These are phyloP conservation scores for Hypsopygia costalis DNA, from an alignment of 2,888 invertebrate genomes.

Conservation along the genomic window DNA sequence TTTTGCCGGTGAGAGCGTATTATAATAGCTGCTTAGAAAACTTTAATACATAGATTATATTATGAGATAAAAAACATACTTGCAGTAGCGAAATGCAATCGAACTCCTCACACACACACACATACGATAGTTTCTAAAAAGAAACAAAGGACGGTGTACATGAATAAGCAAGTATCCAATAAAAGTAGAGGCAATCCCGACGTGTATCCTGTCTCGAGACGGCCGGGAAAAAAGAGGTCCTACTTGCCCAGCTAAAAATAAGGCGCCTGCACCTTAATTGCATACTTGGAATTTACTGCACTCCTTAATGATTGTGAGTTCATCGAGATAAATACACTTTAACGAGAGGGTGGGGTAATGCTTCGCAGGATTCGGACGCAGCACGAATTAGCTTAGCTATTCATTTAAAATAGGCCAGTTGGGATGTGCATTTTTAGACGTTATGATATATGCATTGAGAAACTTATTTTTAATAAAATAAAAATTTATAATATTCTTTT, in stretches of 20 bases:
- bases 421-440: background rate
- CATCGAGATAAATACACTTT: slow-evolving; percentile 33
- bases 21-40: no score
- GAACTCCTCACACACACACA: no score
- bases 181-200: background rate
- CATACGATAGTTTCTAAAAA: no score
- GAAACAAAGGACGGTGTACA: no score
- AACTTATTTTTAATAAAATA: no score
- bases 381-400: slow-evolving; percentile 31
- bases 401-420: no score
- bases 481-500: no score
- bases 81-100: no score
- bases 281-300: slow-evolving; percentile 68
- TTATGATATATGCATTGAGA: no score
- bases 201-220: slow-evolving; percentile 5
- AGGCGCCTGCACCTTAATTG: slow-evolving; percentile 61
- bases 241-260: slow-evolving; percentile 64
- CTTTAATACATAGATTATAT: background rate
- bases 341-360: slow-evolving; percentile 35
- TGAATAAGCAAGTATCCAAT: background rate
- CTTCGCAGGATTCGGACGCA: slow-evolving; percentile 32
- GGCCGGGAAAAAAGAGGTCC: slow-evolving; percentile 43
- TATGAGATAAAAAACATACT: no score
- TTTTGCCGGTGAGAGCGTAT: no score
- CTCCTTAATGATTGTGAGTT: slow-evolving; percentile 54